Base-by-base conservation (phyloP, 1,140 invertebrate species). In the Cataglyphis hispanica region DNA sequence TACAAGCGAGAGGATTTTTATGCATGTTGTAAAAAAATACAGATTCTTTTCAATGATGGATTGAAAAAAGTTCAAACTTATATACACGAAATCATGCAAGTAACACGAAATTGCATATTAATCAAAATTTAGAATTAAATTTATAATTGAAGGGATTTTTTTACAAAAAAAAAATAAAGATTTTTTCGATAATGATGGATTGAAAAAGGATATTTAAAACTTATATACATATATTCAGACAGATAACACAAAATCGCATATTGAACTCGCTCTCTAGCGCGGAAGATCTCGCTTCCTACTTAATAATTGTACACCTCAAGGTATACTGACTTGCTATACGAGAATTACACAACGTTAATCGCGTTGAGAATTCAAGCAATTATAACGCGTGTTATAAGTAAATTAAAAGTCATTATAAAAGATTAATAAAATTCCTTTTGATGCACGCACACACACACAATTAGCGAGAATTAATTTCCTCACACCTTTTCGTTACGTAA, bases 41-140 rank as follows among this genome's bases (percentile, higher is more conserved):
- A 22, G 16, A 70, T 81, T 34, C 27, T 72, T 19, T 25, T 70
- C 19, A 60, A 69, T 5, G 10, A 8, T 5, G 13, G 53, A 25
- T 40, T 16, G 13, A 22, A 25, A 58, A 58, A 69, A 58, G 43
- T 16, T 3, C 19, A 34, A 7, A 78, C 37, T 46, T 63, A 34
- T 19, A 34, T 25, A 43, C 13, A 34, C 3, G 3, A 2, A 61
- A 25, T 13, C 13, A 40, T 11, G 13, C 1, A 77, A 19, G 75
- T 25, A 22, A 13, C 25, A 22, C 19, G 0, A 77, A 56, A 22
- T 4, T 13, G 2, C 11, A 22, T 22, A 61, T 46, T 31, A 19
- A 77, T 83, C 53, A 25, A 60, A 83, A 83, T 81, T 81, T 37
- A 81, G 66, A 50, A n/a, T n/a, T n/a, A n/a, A n/a, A n/a, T n/a